Conservation (phyloP, 2,113 vertebrate species). For the Elephantulus edwardii region DNA sequence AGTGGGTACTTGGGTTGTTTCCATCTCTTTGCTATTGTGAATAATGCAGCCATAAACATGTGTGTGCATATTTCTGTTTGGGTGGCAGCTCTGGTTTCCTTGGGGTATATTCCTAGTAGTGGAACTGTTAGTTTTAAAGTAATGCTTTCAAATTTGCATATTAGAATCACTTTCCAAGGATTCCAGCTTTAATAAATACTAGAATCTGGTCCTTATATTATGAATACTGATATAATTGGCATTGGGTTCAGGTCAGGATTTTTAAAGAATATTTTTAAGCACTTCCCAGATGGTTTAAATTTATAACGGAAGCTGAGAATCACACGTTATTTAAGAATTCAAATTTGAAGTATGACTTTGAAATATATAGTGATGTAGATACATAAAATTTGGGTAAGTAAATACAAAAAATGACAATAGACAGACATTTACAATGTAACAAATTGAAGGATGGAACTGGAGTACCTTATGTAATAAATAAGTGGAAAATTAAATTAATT, state of each 20-base stretch:
- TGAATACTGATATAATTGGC: background rate
- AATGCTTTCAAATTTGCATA: background rate
- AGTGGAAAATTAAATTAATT: background rate
- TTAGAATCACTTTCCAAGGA: too few species aligned
- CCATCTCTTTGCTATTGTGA: too few species aligned
- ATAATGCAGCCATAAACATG: too few species aligned
- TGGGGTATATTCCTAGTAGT: too few species aligned
- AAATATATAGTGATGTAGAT: background rate
- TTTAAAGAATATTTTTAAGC: background rate
- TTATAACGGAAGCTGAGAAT: background rate
- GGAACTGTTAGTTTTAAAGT: background rate
- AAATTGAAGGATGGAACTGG: background rate
- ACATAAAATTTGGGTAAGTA: background rate
- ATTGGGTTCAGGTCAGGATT: background rate
- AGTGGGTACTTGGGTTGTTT: too few species aligned
- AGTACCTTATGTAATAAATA: background rate
- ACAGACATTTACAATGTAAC: background rate
- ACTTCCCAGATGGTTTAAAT: background rate
- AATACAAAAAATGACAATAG: background rate
- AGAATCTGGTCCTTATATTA: rapidly evolving
- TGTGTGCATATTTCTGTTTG: too few species aligned
- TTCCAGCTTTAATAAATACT: background rate
- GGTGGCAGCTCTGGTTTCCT: too few species aligned
- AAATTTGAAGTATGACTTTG: background rate
- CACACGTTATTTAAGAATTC: background rate